Evolutionary conservation across 2,888 invertebrate species (phyloP).

Genomic region (Dorcus parallelipipedus): DNA sequence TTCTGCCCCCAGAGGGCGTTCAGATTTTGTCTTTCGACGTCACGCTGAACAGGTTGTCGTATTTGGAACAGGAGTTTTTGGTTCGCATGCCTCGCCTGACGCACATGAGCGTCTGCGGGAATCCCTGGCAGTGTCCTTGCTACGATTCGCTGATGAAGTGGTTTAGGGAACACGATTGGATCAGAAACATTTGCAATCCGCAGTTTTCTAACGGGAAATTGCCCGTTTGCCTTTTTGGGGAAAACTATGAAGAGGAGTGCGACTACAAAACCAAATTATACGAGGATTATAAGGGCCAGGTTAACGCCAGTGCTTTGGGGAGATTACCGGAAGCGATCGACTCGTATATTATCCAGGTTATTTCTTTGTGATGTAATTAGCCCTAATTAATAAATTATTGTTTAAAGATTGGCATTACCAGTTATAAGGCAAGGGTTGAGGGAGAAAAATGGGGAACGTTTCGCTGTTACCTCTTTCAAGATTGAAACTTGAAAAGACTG

Average conservation of each 20-base stretch:
- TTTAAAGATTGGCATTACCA: too few species aligned
- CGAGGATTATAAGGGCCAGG: neutral
- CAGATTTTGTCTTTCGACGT: neutral
- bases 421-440: too few species aligned
- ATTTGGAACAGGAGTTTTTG: neutral
- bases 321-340: too few species aligned
- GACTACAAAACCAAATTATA: neutral
- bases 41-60: neutral
- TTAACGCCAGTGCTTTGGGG: neutral
- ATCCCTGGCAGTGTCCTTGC: conserved; percentile 1
- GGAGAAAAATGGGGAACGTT: too few species aligned
- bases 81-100: neutral
- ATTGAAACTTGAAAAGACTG: too few species aligned
- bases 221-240: neutral
- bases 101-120: neutral
- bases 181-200: neutral
- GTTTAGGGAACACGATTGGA: neutral
- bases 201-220: neutral
- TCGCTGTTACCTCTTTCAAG: too few species aligned
- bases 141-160: neutral
- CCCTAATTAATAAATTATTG: too few species aligned
- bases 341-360: too few species aligned
- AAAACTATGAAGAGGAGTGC: neutral
- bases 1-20: neutral
- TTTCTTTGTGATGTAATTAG: too few species aligned